Evolutionary conservation across 2,888 invertebrate genomes (phyloP), one percentile per base, ranked within the genome.

Genomic region (Ormyrus rosae): DNA sequence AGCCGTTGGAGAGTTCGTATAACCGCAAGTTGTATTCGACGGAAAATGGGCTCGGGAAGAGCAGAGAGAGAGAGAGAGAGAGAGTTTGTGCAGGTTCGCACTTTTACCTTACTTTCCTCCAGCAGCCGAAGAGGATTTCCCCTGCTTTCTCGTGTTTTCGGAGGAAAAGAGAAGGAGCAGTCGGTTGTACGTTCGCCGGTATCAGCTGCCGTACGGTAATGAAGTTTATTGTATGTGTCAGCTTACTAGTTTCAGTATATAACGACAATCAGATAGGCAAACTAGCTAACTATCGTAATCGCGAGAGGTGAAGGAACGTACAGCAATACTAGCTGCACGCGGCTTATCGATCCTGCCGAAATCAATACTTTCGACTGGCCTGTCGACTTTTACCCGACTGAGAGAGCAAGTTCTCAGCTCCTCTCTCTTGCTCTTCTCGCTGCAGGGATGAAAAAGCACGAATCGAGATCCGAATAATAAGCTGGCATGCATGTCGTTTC

Each of bases 21-120:
- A 85, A 86, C 85, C 85, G 81, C 85, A 84, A 87, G 84, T 85
- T 86, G 87, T 86, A 84, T 85, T 85, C 83, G 83, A 83, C 84
- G 83, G 83, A 86, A 86, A 87, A 87, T 86, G 85, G 84, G 85
- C 84, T 86, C 84, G 71, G 81, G 80, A 81, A 34, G 34, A 34
- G 34, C 4, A 34, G 34, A 34, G 34, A 34, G 34, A 0, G 34
- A 34, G 34, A 34, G 34, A 34, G 2, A 34, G 34, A 34, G 82
- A 83, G 77, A 70, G 82, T 81, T 83, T 83, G 78, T 82, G 73
- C 70, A 75, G 46, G 10, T 8, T 11, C 51, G 61, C 71, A 64
- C 67, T 77, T 71, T 69, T 82, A 82, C 75, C 70, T 61, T 81
- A 64, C 73, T 70, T 78, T 50, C 55, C 51, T 10, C 55, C 61